These are phyloP conservation scores for Cichlasoma orientale DNA, from an alignment of 2,797 vertebrate genomes.

Conservation along the genomic window DNA sequence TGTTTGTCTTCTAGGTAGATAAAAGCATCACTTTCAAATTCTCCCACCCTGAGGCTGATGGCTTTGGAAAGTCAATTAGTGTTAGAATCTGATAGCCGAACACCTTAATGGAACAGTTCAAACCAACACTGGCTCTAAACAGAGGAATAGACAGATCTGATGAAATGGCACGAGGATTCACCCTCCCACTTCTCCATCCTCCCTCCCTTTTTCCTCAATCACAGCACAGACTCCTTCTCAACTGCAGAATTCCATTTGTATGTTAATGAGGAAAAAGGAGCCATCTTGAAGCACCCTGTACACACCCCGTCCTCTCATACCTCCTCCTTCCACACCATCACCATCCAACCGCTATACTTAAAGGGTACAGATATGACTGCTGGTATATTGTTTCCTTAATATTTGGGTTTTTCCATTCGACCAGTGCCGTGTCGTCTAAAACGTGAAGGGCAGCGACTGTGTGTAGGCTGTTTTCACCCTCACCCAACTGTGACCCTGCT, in stretches of 20 bases:
- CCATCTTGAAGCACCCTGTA: conserved; percentile 62
- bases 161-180: conserved; percentile 75
- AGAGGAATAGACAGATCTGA: conserved; percentile 77
- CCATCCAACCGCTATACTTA: conserved; percentile 6
- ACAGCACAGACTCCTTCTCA: conserved; percentile 77
- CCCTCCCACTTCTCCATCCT: conserved; percentile 54
- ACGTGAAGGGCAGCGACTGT: neutral
- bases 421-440: neutral
- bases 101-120: conserved; percentile 76
- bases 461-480: neutral
- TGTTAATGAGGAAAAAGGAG: conserved; percentile 81
- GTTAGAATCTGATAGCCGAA: conserved; percentile 73
- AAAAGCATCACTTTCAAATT: conserved; percentile 73
- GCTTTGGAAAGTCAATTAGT: conserved; percentile 81
- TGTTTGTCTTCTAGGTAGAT: conserved; percentile 68
- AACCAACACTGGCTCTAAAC: conserved; percentile 74
- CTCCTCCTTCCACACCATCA: conserved; percentile 24
- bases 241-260: conserved; percentile 85
- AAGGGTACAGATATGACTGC: conserved; percentile 20
- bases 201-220: conserved; percentile 71
- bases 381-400: neutral
- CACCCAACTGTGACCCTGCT: conserved; percentile 43
- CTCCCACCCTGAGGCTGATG: conserved; percentile 66
- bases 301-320: conserved; percentile 25
- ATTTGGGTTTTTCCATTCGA: neutral